Percentiles rank a stretch among this genome's conserved stretches.
These are phyloP conservation scores for Oikopleura dioica DNA, from an alignment of 23 tunicate species.

Conservation along the genomic window DNA sequence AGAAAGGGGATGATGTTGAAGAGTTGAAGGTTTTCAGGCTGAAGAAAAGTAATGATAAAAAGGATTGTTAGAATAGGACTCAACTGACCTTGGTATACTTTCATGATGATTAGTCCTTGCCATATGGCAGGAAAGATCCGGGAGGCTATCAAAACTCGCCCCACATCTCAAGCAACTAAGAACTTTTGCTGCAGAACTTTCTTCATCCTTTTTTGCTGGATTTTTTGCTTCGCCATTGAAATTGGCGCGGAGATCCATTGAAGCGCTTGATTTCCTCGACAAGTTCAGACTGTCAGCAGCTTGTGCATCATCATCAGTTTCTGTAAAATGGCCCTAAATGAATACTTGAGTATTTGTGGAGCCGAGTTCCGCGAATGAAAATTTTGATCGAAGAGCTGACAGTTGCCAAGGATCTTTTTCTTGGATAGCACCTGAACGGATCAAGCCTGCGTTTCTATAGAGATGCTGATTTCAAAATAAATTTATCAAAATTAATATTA, in stretches of 20 bases:
- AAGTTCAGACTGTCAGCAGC: background rate
- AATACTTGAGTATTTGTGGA: no score
- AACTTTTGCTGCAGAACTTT: background rate
- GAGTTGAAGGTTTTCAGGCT: no score
- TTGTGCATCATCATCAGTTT: background rate
- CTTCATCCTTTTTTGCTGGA: background rate
- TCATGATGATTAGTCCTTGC: conserved; percentile 1
- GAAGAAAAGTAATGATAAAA: no score
- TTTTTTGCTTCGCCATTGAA: background rate
- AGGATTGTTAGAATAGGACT: no score
- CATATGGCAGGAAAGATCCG: conserved; percentile 4
- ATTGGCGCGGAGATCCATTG: background rate
- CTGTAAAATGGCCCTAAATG: no score
- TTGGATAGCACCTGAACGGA: background rate
- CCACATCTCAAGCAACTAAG: background rate
- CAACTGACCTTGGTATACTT: conserved; percentile 3
- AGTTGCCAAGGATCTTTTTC: background rate
- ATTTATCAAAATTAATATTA: background rate
- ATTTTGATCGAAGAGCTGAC: no score
- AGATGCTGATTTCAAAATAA: background rate
- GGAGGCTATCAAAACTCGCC: background rate
- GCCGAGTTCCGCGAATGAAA: no score
- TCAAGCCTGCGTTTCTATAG: background rate
- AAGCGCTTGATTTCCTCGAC: background rate
- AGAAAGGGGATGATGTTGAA: no score